Conservation (phyloP, 2,888 invertebrate species). For the Campoletis raptor region DNA sequence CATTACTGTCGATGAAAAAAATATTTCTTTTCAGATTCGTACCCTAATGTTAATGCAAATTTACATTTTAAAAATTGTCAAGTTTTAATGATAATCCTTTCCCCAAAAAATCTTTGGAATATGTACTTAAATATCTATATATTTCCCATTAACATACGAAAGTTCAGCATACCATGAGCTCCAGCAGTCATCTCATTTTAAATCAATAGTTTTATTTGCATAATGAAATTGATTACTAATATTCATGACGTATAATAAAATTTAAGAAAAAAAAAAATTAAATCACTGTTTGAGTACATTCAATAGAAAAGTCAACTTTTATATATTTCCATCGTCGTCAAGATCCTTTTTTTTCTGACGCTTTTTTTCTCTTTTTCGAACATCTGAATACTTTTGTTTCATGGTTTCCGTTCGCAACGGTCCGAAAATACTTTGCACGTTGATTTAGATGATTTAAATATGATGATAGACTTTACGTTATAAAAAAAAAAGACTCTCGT, state of each 20-base stretch:
- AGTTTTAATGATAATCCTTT: not conserved
- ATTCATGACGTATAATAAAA: conserved; percentile 14
- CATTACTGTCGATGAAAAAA: not conserved
- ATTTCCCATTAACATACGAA: not conserved
- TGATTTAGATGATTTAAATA: not conserved
- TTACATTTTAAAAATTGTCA: no score
- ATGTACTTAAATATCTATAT: not conserved
- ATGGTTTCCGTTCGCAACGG: no score
- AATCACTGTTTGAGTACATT: no score
- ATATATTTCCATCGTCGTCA: no score
- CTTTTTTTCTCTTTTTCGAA: no score
- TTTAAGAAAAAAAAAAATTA: no score
- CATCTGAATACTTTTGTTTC: no score
- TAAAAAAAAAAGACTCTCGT: not conserved
- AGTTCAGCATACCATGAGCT: not conserved
- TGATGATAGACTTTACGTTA: conserved; percentile 2
- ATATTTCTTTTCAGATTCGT: not conserved
- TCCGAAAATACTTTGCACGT: no score
- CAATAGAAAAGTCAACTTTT: no score
- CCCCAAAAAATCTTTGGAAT: not conserved
- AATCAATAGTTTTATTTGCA: conserved; percentile 24
- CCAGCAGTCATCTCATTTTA: not conserved
- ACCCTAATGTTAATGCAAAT: not conserved
- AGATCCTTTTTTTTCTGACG: no score
- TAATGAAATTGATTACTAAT: conserved; percentile 43